A percentile compares a stretch with the other conserved stretches of the same genome.
phyloP scores from a whole-genome alignment of 2,888 invertebrate species.

The Carterocephalus palaemon region DNA sequence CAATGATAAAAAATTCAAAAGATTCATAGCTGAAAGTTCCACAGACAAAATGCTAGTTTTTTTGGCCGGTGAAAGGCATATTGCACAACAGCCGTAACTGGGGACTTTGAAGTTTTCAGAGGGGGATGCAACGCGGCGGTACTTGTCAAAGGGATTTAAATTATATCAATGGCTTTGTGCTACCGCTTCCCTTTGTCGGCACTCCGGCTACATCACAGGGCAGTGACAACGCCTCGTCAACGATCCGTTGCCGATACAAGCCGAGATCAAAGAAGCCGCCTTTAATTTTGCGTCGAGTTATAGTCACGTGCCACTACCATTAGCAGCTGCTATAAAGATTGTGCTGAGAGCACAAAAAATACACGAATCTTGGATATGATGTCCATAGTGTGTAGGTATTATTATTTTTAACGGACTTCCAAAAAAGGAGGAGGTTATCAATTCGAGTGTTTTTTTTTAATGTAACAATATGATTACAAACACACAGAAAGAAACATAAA shows the following conservation, averaged over 20 bases:
- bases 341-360: slow-evolving; percentile 17
- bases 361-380: slow-evolving; percentile 3
- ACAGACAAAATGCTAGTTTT: not conserved
- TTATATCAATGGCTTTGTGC: slow-evolving; percentile 73
- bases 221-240: slow-evolving; percentile 41
- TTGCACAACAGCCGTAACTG: slow-evolving; percentile 16
- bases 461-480: no score
- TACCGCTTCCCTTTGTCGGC: slow-evolving; percentile 70
- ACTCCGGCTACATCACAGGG: slow-evolving; percentile 52
- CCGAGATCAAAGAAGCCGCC: slow-evolving; percentile 63
- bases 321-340: no score
- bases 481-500: no score
- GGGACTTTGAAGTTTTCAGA: slow-evolving; percentile 35
- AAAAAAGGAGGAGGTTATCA: no score
- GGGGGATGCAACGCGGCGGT: slow-evolving; percentile 54
- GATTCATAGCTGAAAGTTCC: not conserved
- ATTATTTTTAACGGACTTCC: slow-evolving; percentile 4
- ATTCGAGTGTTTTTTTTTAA: no score
- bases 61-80: slow-evolving; percentile 9
- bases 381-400: slow-evolving; percentile 2
- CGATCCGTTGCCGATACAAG: slow-evolving; percentile 61
- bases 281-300: slow-evolving; percentile 34
- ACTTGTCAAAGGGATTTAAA: slow-evolving; percentile 67
- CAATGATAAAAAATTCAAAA: no score
- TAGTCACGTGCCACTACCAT: slow-evolving; percentile 56